phyloP scores from a whole-genome alignment of 1,140 invertebrate species.

The Lepeophtheirus salmonis region DNA sequence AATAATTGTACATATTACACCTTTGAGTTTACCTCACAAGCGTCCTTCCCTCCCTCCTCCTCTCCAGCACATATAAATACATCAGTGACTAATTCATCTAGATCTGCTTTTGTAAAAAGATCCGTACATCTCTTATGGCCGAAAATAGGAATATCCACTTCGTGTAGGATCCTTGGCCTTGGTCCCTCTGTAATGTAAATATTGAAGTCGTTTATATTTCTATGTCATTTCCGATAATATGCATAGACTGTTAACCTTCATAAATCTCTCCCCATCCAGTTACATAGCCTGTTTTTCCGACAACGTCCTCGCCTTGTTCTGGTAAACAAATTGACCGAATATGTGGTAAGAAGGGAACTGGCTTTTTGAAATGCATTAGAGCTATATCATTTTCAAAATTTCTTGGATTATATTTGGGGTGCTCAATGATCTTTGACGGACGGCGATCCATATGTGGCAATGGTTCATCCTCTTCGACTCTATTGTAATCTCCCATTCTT shows the following conservation, averaged over 20 bases:
- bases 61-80: neutral
- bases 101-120: neutral
- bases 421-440: neutral
- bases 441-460: neutral
- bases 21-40: neutral
- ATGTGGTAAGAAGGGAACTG: neutral
- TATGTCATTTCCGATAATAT: neutral
- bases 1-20: conserved; percentile 22
- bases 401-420: neutral
- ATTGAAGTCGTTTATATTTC: neutral
- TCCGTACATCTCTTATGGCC: conserved; percentile 1
- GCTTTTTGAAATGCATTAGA: neutral
- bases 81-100: neutral
- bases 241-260: neutral
- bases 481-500: neutral
- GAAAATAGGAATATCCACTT: neutral
- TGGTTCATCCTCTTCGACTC: neutral
- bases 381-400: neutral
- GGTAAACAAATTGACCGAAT: conserved; percentile 1
- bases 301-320: neutral
- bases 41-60: neutral
- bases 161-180: neutral
- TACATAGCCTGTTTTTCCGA: neutral
- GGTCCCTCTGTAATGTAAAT: neutral
- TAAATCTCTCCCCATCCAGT: neutral